Evolutionary conservation across 2,797 vertebrate species (phyloP).

Genomic region (Mormyrus hasselquistii): DNA sequence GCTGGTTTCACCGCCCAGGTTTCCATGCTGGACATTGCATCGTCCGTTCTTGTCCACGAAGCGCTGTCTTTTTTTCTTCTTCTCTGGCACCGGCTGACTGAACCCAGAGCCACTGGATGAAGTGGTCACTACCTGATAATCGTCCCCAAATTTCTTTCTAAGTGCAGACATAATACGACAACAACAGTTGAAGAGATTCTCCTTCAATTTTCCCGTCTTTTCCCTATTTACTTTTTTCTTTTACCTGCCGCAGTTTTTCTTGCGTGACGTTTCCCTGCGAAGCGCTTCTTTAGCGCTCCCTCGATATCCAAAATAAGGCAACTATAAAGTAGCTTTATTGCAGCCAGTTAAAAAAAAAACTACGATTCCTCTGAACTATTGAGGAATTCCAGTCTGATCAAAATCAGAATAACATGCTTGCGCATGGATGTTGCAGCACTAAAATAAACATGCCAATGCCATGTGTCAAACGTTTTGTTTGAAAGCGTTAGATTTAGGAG

Average conservation of each 20-base stretch:
- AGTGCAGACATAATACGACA: constrained; percentile 93
- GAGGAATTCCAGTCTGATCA: background rate
- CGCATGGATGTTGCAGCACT: background rate
- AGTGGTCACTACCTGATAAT: constrained; percentile 98
- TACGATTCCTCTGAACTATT: background rate
- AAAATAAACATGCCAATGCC: constrained; percentile 29
- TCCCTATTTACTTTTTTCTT: background rate
- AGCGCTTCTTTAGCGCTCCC: background rate
- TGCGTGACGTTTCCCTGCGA: background rate
- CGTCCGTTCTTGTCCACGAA: constrained; percentile 99
- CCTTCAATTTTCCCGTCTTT: constrained; percentile 4
- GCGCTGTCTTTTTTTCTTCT: constrained; percentile 83
- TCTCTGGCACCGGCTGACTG: constrained; percentile 75
- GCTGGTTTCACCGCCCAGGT: constrained; percentile 92
- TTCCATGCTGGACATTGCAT: constrained; percentile 97
- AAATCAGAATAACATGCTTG: background rate
- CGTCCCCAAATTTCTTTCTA: constrained; percentile 97
- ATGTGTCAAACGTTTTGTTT: constrained; percentile 43
- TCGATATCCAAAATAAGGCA: background rate
- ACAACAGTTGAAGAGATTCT: constrained; percentile 45
- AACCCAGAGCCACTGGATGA: constrained; percentile 88
- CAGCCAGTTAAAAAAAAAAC: background rate
- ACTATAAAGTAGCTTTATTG: constrained; percentile 13
- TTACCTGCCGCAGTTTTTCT: constrained; percentile 8
- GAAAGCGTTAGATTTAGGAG: constrained; percentile 37